Base-by-base conservation (phyloP, 2,797 vertebrate genomes). In the Phataginus tricuspis region DNA sequence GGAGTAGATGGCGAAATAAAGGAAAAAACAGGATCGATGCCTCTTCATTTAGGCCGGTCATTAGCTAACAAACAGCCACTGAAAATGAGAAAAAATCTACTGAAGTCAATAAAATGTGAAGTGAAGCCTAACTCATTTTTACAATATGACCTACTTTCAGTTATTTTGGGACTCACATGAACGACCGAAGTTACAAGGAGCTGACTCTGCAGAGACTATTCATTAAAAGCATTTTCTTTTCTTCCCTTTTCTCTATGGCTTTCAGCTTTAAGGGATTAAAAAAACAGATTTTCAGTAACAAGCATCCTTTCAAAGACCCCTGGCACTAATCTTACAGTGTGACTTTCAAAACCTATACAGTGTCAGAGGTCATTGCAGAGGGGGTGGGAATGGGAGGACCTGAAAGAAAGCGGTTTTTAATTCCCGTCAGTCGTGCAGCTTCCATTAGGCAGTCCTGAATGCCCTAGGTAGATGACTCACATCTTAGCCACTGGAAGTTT, bases 131-230 rank as follows among this genome's bases (percentile, higher is more conserved):
- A 97, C 98, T 98, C 97, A 96, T 97, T 98, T 98, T 98, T 98
- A 98, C 97, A 98, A 96, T 97, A 97, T 98, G 98, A 98, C 98
- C 98, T 98, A 99, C 97, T 98, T 99, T 98, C 75, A 19, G 95
- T 95, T 91, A 96, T 96, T 98, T 98, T 98, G 98, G 98, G 98
- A 98, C 98, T 98, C 98, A 98, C 97, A 98, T 72, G 97, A 98
- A 97, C 72, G 0, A 98, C 91, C 85, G 85, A 97, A 97, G 97
- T 97, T 98, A 97, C 94, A 98, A 98, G 97, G 96, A 98, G 97
- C 97, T 97, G 96, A 98, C 97, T 98, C 96, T 94, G 96, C 97
- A 98, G 98, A 96, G 97, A 97, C 96, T 96, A 92, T 94, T 98
- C 97, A 98, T 98, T 98, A 98, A 98, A 98, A 96, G 96, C 89